A percentile compares a stretch with the other conserved stretches of the same genome.
Conservation (phyloP, 1,140 invertebrate species). For the Pseudomyrmex sp. region DNA sequence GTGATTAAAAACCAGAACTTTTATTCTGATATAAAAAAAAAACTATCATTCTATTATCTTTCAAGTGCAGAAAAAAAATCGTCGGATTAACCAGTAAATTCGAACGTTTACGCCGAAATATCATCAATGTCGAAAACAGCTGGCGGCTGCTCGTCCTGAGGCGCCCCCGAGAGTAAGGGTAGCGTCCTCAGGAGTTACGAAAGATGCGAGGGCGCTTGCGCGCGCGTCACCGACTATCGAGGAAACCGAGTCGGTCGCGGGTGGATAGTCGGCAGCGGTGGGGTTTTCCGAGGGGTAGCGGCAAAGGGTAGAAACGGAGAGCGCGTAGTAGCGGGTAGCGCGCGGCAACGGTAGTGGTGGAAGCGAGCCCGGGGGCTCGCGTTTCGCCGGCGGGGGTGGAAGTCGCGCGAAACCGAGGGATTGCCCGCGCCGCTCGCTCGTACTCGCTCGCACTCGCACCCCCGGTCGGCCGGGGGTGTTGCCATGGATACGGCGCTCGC, state of each 20-base stretch:
- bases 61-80: not conserved
- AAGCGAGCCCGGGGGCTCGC: constrained; percentile 71
- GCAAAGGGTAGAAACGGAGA: constrained; percentile 28
- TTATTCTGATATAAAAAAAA: too few species aligned
- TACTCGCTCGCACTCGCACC: constrained; percentile 73
- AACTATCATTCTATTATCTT: too few species aligned
- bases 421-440: constrained; percentile 73
- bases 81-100: not conserved
- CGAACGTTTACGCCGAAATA: not conserved
- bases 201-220: constrained; percentile 46
- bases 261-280: constrained; percentile 9
- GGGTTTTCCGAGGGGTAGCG: constrained; percentile 54
- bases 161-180: constrained; percentile 62
- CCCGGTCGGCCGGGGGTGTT: constrained; percentile 80
- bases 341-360: constrained; percentile 61
- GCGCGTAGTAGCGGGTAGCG: constrained; percentile 43
- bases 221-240: constrained; percentile 51
- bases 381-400: constrained; percentile 73
- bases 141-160: constrained; percentile 53
- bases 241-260: constrained; percentile 46
- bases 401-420: constrained; percentile 76
- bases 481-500: constrained; percentile 84
- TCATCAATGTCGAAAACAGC: constrained; percentile 36
- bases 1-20: too few species aligned
- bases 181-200: constrained; percentile 45